phyloP scores from a whole-genome alignment of 2,113 vertebrate genomes.

The Periophthalmodon schlosseri region DNA sequence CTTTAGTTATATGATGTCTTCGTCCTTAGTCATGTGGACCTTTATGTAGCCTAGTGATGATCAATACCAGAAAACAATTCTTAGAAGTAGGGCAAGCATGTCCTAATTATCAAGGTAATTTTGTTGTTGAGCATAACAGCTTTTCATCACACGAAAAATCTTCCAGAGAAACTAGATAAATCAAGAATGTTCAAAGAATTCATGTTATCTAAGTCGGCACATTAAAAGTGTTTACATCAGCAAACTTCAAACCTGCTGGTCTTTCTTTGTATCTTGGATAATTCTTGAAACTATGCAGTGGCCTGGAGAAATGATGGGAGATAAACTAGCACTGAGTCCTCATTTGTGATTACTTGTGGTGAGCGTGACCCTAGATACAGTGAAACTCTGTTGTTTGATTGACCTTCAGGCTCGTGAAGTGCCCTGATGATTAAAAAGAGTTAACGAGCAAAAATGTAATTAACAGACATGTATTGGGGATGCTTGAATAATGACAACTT shows the following conservation, averaged over 20 bases:
- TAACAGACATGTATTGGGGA: neutral
- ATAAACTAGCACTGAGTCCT: conserved; percentile 1
- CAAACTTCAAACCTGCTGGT: neutral
- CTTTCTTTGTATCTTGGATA: neutral
- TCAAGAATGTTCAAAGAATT: too few relatives aligned
- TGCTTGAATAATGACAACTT: neutral
- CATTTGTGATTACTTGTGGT: conserved; percentile 3
- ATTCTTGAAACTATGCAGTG: neutral
- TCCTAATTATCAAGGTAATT: neutral
- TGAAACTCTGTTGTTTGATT: conserved; percentile 31
- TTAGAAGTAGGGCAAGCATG: neutral
- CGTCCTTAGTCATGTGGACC: neutral
- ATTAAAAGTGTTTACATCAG: neutral
- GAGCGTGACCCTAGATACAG: neutral
- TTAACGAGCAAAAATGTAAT: conserved; percentile 17
- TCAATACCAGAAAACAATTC: neutral
- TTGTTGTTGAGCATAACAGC: neutral
- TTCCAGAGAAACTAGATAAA: neutral
- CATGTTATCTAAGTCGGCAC: neutral
- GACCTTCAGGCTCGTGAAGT: conserved; percentile 26
- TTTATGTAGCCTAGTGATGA: neutral
- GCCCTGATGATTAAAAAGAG: neutral
- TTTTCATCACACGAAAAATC: neutral
- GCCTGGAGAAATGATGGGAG: conserved; percentile 1
- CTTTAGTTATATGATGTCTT: too few relatives aligned